Conservation (phyloP, 2,888 invertebrate species). For the Cantharis nigra region DNA sequence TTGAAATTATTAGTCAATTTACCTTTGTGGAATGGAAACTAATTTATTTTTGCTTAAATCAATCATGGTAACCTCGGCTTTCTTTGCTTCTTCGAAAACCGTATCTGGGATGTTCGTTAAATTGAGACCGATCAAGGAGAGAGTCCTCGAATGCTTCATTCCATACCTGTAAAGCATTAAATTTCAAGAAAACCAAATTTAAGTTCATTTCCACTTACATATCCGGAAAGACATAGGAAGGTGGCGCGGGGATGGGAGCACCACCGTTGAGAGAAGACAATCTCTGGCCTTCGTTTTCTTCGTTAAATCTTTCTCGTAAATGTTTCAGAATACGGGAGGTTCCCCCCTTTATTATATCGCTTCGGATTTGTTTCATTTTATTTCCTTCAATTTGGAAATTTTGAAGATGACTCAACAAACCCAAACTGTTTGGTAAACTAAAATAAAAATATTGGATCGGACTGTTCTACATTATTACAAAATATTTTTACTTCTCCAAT, state of each 20-base stretch:
- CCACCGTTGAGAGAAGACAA: neutral
- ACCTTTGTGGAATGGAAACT: slow-evolving; percentile 70
- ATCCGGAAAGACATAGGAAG: slow-evolving; percentile 36
- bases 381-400: slow-evolving; percentile 86
- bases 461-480: neutral
- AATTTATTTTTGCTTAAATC: slow-evolving; percentile 85
- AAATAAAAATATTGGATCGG: slow-evolving; percentile 28
- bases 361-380: slow-evolving; percentile 77
- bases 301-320: slow-evolving; percentile 64
- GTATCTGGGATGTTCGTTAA: slow-evolving; percentile 69
- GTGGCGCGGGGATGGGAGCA: neutral
- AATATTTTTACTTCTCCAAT: slow-evolving; percentile 52
- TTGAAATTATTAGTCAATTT: slow-evolving; percentile 35
- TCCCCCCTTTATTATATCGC: slow-evolving; percentile 85
- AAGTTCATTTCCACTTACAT: slow-evolving; percentile 43
- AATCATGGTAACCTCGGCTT: slow-evolving; percentile 73
- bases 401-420: slow-evolving; percentile 76
- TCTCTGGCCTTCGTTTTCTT: slow-evolving; percentile 5
- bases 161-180: slow-evolving; percentile 55
- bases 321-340: slow-evolving; percentile 80
- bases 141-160: slow-evolving; percentile 61
- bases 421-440: slow-evolving; percentile 71
- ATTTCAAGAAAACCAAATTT: neutral
- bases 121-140: slow-evolving; percentile 68
- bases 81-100: slow-evolving; percentile 71